Percentiles rank a stretch among this genome's conserved stretches.
These are phyloP conservation scores for Callocephalon fimbriatum DNA, from an alignment of 2,113 vertebrate species.

Conservation along the genomic window DNA sequence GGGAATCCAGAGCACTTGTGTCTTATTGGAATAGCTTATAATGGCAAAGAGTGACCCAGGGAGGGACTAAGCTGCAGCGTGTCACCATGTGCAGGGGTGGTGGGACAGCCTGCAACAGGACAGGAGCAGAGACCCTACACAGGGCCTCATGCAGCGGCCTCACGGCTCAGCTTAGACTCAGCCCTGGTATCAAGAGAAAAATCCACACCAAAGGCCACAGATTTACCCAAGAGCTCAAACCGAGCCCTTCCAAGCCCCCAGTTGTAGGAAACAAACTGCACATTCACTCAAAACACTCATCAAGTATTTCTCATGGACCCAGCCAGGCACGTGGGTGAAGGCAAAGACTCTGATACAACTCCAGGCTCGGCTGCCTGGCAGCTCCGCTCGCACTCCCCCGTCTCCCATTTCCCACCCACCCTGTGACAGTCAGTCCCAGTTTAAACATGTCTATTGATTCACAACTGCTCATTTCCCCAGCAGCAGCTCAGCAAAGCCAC, in stretches of 20 bases:
- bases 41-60: background rate
- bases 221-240: background rate
- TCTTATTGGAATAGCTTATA: background rate
- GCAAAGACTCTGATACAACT: background rate
- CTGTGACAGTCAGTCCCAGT: background rate
- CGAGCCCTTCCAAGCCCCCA: background rate
- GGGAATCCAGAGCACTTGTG: background rate
- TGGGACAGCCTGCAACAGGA: background rate
- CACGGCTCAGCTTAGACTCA: background rate
- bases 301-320: background rate
- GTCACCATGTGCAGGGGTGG: background rate
- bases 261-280: background rate
- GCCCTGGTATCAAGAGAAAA: background rate
- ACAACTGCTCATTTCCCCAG: background rate
- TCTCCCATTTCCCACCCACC: background rate
- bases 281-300: background rate
- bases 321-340: background rate
- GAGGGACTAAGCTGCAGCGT: background rate
- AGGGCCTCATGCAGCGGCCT: background rate
- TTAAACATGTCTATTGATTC: background rate
- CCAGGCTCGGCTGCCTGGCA: slow-evolving; percentile 15
- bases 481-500: background rate
- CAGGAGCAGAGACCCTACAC: background rate
- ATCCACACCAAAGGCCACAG: slow-evolving; percentile 26
- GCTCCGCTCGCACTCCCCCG: background rate